Base-by-base conservation (phyloP, 2,888 invertebrate genomes). In the Scaptomyza parva region DNA sequence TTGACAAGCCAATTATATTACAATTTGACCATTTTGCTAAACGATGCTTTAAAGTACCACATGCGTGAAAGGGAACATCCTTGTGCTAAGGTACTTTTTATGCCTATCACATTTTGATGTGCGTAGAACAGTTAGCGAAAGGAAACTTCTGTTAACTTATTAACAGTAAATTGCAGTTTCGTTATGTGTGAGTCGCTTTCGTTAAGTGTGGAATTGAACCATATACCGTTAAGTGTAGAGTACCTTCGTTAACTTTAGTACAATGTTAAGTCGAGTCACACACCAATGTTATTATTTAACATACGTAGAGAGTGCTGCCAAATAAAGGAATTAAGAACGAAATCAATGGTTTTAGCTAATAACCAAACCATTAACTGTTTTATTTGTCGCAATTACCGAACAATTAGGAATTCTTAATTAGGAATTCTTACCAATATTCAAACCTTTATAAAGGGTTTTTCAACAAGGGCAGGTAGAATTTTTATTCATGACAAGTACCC, bases 1-100 rank as follows among this genome's bases (percentile, higher is more conserved):
- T 61, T 52, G 78, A 75, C 78, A 78, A 67, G 43, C 63, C 62
- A 77, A 75, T 75, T 74, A 61, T 50, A 60, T 41, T 48, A 60
- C 45, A 47, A 45, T 70, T 74, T 75, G 41, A 53, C 14, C 20
- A 54, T 54, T 61, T 71, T 22, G n/a, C 45, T n/a, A 33, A 26
- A 7, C 9, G n/a, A 5, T 6, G 2, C 7, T 20, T 12, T n/a
- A 45, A 45, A 35, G 18, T 22, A 30, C 43, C 9, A 22, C 2
- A 6, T 17, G 8, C 7, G 1, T 0, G 14, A 7, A 9, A 11
- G 14, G 18, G 4, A 41, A 39, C 11, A 44, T 67, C 24, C 18
- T 8, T 0, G 1, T 11, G 2, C 8, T 1, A 1, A 2, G 20
- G 51, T 33, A 33, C 11, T 30, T 60, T 5, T 75, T 71, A 76